phyloP scores from a whole-genome alignment of 2,113 vertebrate species.

The Ceratotherium simum region DNA sequence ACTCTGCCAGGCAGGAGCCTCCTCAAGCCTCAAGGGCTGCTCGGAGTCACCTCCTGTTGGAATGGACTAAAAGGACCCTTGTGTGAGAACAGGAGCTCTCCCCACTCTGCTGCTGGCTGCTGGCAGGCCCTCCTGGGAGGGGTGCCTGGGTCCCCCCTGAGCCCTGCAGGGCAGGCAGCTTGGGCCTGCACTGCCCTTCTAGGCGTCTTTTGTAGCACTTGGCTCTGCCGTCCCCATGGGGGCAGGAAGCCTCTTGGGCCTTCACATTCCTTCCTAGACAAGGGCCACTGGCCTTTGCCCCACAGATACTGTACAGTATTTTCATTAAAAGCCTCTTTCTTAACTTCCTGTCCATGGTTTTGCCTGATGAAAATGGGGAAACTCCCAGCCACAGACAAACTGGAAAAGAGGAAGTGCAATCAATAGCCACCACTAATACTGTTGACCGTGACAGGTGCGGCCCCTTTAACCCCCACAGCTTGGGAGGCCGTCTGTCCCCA shows the following conservation, averaged over 20 bases:
- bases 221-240: neutral
- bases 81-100: neutral
- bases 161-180: neutral
- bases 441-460: fast-evolving
- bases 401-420: conserved; percentile 51
- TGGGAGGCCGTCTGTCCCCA: fast-evolving
- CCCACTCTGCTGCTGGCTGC: fast-evolving
- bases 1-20: neutral
- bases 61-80: conserved; percentile 46
- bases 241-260: neutral
- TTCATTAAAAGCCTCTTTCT: conserved; percentile 78
- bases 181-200: neutral
- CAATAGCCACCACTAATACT: neutral
- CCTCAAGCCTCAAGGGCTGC: neutral
- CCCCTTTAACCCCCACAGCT: neutral
- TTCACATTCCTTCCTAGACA: neutral
- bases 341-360: conserved; percentile 57
- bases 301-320: conserved; percentile 68
- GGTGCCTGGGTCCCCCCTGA: neutral
- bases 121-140: neutral
- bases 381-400: neutral
- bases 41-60: neutral
- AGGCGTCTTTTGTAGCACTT: conserved; percentile 53
- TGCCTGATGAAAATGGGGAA: conserved; percentile 46
- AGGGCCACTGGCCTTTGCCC: neutral